Evolutionary conservation across 2,113 vertebrate genomes (phyloP).

Genomic region (Megalops atlanticus): DNA sequence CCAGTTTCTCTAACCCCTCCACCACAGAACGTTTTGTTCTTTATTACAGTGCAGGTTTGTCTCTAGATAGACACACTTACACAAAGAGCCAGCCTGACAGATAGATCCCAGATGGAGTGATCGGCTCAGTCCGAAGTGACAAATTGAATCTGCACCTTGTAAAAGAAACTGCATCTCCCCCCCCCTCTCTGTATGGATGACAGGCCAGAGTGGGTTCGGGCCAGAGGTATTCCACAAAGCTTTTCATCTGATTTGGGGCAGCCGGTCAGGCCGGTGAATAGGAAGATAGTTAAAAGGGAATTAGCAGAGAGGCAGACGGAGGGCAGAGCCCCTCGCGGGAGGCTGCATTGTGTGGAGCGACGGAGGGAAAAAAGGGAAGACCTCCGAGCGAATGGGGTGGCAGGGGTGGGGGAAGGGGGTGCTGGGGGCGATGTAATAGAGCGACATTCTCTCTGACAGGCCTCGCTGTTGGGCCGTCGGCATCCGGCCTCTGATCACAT

Average conservation of each 20-base stretch:
- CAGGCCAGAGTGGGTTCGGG: conserved; percentile 9
- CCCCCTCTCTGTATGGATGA: conserved; percentile 18
- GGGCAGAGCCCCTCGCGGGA: neutral
- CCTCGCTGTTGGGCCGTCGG: neutral
- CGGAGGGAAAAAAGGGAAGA: neutral
- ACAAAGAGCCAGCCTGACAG: neutral
- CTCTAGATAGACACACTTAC: neutral
- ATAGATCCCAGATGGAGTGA: neutral
- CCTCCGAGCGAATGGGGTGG: neutral
- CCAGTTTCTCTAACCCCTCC: no score
- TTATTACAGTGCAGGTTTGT: no score
- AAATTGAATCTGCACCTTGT: conserved; percentile 28
- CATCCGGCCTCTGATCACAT: neutral
- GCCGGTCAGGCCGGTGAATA: neutral
- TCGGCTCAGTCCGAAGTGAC: conserved; percentile 17
- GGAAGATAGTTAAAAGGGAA: conserved; percentile 3
- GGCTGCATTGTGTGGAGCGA: neutral
- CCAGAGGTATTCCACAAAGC: conserved; percentile 2
- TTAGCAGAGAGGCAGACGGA: neutral
- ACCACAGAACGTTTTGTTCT: no score
- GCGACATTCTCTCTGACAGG: neutral
- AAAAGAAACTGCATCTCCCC: neutral
- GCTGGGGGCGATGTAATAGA: neutral
- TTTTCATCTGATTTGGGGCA: conserved; percentile 31
- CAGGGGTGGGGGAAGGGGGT: no score